phyloP scores from a whole-genome alignment of 1,140 invertebrate species.

The Scaptomyza montana region DNA sequence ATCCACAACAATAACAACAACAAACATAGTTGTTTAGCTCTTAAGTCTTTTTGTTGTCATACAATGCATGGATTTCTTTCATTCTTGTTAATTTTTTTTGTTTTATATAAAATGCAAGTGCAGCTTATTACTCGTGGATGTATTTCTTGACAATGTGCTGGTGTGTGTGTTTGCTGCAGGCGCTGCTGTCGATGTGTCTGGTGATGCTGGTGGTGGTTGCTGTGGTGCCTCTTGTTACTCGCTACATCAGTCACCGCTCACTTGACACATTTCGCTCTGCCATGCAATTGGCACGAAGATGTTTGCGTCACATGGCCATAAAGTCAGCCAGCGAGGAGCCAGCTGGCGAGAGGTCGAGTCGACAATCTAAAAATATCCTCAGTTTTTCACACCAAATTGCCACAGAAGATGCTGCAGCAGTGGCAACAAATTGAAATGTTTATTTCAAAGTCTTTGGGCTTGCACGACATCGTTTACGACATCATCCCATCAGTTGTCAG shows the following conservation, averaged over 20 bases:
- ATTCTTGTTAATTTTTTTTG: neutral
- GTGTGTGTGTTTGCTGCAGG: conserved; percentile 21
- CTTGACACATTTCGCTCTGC: conserved; percentile 78
- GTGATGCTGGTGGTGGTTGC: neutral
- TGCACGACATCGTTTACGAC: conserved; percentile 32
- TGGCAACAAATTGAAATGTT: conserved; percentile 76
- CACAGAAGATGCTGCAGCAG: conserved; percentile 5
- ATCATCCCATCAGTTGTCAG: conserved; percentile 55
- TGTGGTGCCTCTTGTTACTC: conserved; percentile 62
- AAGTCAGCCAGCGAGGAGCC: conserved; percentile 27
- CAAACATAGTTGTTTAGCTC: conserved; percentile 12
- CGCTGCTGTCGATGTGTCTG: conserved; percentile 31
- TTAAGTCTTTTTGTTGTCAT: conserved; percentile 50
- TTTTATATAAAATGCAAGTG: conserved; percentile 44
- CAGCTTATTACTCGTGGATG: conserved; percentile 44
- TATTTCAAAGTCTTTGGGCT: conserved; percentile 68
- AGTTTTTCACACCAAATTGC: conserved; percentile 77
- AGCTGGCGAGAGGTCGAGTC: conserved; percentile 11
- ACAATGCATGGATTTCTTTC: conserved; percentile 53
- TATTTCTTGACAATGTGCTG: conserved; percentile 5
- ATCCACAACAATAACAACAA: neutral
- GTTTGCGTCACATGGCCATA: conserved; percentile 69
- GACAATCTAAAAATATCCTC: conserved; percentile 61
- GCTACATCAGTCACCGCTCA: conserved; percentile 83
- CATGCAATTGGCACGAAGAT: conserved; percentile 75